Conservation (phyloP, 2,113 vertebrate species). For the Axis porcinus region DNA sequence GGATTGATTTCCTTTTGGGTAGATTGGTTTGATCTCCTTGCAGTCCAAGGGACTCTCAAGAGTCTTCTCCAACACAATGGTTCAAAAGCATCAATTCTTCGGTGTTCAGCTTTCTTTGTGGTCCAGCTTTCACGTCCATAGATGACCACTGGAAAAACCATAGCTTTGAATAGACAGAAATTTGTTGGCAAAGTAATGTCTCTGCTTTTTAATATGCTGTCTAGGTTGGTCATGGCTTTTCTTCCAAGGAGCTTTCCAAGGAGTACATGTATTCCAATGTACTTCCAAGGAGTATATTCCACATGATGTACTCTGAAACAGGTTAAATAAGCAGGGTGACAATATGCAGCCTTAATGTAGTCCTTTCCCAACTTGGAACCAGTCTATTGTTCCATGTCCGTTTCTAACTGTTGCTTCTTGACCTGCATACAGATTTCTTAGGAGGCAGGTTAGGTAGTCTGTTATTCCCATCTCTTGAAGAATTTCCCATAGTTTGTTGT, state of each 20-base stretch:
- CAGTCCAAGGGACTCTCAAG: background rate
- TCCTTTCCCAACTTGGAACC: background rate
- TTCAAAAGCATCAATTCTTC: background rate
- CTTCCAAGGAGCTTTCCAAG: background rate
- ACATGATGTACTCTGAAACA: background rate
- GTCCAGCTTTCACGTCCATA: background rate
- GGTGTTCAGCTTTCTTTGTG: background rate
- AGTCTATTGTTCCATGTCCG: background rate
- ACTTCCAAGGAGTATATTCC: background rate
- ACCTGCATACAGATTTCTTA: background rate
- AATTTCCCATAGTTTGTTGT: background rate
- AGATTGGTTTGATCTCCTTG: background rate
- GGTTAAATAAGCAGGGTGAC: background rate
- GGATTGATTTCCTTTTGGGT: background rate
- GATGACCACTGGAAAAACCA: background rate
- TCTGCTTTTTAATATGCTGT: background rate
- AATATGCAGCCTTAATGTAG: background rate
- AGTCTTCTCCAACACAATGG: background rate
- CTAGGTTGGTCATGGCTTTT: background rate
- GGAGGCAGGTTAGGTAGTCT: background rate
- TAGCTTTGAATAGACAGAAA: background rate
- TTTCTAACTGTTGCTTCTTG: background rate
- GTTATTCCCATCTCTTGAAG: background rate
- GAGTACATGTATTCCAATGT: no score
- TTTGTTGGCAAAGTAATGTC: background rate